Evolutionary conservation across 2,797 vertebrate genomes (phyloP), one percentile per base, ranked within the genome.

Genomic region (Falco rusticolus): DNA sequence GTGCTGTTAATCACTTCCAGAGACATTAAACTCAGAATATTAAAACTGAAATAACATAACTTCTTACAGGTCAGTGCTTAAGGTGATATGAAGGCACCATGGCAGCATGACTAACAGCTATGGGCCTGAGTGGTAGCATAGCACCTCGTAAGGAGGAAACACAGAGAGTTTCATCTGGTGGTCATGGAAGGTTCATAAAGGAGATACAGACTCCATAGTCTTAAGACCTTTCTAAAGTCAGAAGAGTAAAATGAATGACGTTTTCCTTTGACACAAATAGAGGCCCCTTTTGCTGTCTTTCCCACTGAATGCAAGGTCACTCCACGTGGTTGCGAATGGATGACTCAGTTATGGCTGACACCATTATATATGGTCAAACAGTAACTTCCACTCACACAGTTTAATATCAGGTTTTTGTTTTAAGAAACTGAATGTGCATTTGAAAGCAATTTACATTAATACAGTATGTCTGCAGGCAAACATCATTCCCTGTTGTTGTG

Each of bases 401-500:
- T 92, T 48, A 71, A 81, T 48, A 54, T 79, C 78, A 66, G 14
- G 0, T 21, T 72, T 75, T 76, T 90, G 28, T 87, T 94, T 93
- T 75, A 51, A 93, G 80, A 80, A 92, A 61, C 87, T 33, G 47
- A 89, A 68, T 16, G 47, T 53, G n/a, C 78, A 57, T 92, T 93
- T 94, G 95, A 91, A 93, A 96, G 71, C 85, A 65, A 81, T 84
- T 93, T 79, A 68, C 60, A 65, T 86, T 61, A 76, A 94, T 71
- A 68, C 88, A 94, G 89, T 66, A 34, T 65, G 57, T 85, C 88
- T 94, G 88, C 83, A 89, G 96, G 91, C 93, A 89, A 94, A 61
- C 50, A 70, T n/a, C 34, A 53, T 82, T 63, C 68, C 57, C n/a
- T 54, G 47, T 43, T 28, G 75, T 53, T 85, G 72, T 72, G 64